A percentile compares a stretch with the other conserved stretches of the same genome.
These are phyloP conservation scores for Dendrophyllia cribrosa DNA, from an alignment of 64 coral and sea anemone genomes.

Conservation along the genomic window DNA sequence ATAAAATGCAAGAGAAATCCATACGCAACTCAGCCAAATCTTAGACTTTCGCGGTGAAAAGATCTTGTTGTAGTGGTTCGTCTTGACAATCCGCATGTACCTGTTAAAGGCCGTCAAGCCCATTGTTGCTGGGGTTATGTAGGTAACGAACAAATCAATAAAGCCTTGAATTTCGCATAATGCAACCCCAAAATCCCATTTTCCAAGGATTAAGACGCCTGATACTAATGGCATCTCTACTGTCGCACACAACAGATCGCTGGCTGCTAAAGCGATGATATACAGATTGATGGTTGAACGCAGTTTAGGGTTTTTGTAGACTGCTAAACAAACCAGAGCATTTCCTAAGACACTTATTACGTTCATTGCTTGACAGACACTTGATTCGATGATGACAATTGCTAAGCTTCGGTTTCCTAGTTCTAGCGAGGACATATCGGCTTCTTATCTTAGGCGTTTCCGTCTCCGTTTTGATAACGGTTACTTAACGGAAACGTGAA, in stretches of 20 bases:
- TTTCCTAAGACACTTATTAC: slow-evolving; percentile 1
- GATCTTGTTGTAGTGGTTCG: slow-evolving; percentile 12
- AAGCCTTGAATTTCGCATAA: slow-evolving; percentile 61
- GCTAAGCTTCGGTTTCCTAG: neutral
- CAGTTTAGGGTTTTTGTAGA: slow-evolving; percentile 8
- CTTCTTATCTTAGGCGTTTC: too few relatives aligned
- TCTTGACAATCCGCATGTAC: slow-evolving; percentile 45
- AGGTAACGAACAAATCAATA: slow-evolving; percentile 14
- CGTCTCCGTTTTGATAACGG: too few relatives aligned
- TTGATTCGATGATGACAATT: neutral
- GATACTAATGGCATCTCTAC: slow-evolving; percentile 10
- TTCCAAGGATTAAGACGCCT: neutral
- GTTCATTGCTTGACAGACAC: neutral
- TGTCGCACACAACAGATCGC: slow-evolving; percentile 23
- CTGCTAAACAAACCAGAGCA: slow-evolving; percentile 9
- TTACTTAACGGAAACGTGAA: too few relatives aligned
- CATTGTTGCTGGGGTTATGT: slow-evolving; percentile 29
- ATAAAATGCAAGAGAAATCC: slow-evolving; percentile 6
- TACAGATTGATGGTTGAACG: slow-evolving; percentile 33
- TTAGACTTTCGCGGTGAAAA: neutral
- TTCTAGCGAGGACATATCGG: too few relatives aligned
- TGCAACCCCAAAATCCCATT: slow-evolving; percentile 21
- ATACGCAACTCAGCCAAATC: slow-evolving; percentile 17
- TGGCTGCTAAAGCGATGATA: slow-evolving; percentile 15
- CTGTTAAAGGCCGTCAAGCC: slow-evolving; percentile 24